Base-by-base conservation (phyloP, 2,888 invertebrate genomes). In the Megastigmus dorsalis region DNA sequence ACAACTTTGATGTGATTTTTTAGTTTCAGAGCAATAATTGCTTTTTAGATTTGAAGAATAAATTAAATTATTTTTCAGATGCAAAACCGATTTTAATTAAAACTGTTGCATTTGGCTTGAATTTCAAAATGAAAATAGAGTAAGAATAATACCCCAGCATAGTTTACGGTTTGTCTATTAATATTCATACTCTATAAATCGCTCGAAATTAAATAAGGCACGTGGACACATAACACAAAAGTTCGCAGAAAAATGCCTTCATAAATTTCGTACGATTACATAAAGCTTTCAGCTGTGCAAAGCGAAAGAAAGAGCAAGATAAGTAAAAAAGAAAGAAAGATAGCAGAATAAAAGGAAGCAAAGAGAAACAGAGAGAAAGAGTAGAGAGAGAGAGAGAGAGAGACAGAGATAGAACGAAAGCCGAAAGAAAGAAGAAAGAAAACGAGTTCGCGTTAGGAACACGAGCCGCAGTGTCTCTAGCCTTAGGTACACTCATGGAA, bases 401-500 rank as follows among this genome's bases (percentile, higher is more conserved):
- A 15, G 33, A 13, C 2, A 13, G 2, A 26, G 2, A 13, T 26
- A 18, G 30, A 5, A 2, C 15, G 7, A 23, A 9, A 23, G 23
- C 20, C 15, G 36, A 26, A 7, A 10, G 15, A 54, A 41, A 63
- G 38, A 45, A 62, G 55, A 52, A 45, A 65, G 59, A 52, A 60
- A 63, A 70, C 45, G 54, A 65, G 75, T 66, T 13, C 36, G 65
- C 33, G 60, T 65, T 67, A 72, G 54, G 38, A 66, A 20, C 41
- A 33, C 50, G 55, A 52, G 41, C n/a, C 36, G 15, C 30, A 23
- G 18, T 20, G 5, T 41, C 30, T 15, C 36, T 38, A 63, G 55
- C 18, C 54, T 23, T 48, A 68, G 41, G 45, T 54, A 45, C 71
- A 60, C 73, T 66, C 65, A 76, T 76, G 73, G 73, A 73, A 76